Base-by-base conservation (phyloP, 2,797 vertebrate species). In the Thamnophis elegans region DNA sequence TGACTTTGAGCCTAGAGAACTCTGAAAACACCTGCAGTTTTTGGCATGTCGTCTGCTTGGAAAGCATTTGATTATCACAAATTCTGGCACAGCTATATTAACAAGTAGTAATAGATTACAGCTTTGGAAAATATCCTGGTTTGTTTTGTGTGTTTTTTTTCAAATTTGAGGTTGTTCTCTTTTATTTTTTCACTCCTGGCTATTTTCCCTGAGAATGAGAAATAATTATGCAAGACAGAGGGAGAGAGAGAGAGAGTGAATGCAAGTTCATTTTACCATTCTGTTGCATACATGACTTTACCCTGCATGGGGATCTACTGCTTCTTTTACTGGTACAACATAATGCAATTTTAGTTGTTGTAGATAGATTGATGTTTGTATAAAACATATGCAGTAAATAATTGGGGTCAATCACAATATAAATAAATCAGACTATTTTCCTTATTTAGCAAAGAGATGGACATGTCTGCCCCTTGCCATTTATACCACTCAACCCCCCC, bases 261-360 rank as follows among this genome's bases (percentile, higher is more conserved):
- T 13, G 90, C 89, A 62, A 93, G 93, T 94, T 25, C 82, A 94
- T 95, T 92, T 91, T 93, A 82, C 85, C 26, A 51, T 93, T 93
- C 2, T 59, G 22, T 73, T 93, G 94, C 20, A 85, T 92, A 92
- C 85, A 55, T 90, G 91, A 82, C 26, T 68, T 62, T 62, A 62
- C 91, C 26, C 87, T 92, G 68, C 59, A 11, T 18, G 53, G 47
- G 92, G 93, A 87, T 7, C 25, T 94, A 62, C 60, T 93, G 26
- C 36, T 92, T 4, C 90, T 86, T 91, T 73, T 51, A 56, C 2
- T 89, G 51, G 90, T 93, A n/a, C 85, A 32, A 87, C 36, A 78
- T 78, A 42, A 78, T 78, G 18, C 32, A 42, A 42, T 42, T 78
- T 73, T 42, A 78, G 73, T 78, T 42, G 25, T 42, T 78, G 36